Evolutionary conservation across 2,888 invertebrate genomes (phyloP), one percentile per base, ranked within the genome.

Genomic region (Sesia apiformis): DNA sequence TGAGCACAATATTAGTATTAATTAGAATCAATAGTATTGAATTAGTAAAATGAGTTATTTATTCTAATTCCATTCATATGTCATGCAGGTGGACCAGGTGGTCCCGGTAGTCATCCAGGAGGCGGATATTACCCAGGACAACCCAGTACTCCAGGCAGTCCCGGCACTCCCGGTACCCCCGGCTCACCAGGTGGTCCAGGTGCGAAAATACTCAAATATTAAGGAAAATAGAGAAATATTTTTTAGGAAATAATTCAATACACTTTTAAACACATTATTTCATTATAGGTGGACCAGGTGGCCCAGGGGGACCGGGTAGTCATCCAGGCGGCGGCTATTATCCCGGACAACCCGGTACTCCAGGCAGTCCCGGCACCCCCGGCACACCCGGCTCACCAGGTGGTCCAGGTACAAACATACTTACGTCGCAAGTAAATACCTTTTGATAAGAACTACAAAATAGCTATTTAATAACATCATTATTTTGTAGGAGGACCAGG

Each of bases 401-500:
- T 7, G 64, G 63, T 4, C 53, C 51, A 51, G 51, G 51, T 39
- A 6, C 23, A 23, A 23, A 23, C 23, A 23, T 23, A 23, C 23
- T 1, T 23, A 23, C 2, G 23, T 23, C 2, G 23, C 3, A 6
- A n/a, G 1, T n/a, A 1, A 49, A 49, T n/a, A n/a, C 49, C 49
- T n/a, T 49, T 8, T 7, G 8, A 49, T 49, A 49, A 49, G 3
- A 8, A n/a, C 49, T 6, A n/a, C n/a, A n/a, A n/a, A 5, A 42
- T 42, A 42, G 3, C 5, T 49, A 49, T 7, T 49, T 49, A 49
- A 6, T 7, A 49, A 49, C 5, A 5, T n/a, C 3, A 49, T n/a
- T 8, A 39, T 7, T 7, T n/a, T 40, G 4, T 39, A 39, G 68
- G 72, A 6, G 67, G 70, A 84, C 87, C 57, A n/a, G 69, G 70